Base-by-base conservation (phyloP, 2,113 vertebrate genomes). In the Chaenogobius annularis region DNA sequence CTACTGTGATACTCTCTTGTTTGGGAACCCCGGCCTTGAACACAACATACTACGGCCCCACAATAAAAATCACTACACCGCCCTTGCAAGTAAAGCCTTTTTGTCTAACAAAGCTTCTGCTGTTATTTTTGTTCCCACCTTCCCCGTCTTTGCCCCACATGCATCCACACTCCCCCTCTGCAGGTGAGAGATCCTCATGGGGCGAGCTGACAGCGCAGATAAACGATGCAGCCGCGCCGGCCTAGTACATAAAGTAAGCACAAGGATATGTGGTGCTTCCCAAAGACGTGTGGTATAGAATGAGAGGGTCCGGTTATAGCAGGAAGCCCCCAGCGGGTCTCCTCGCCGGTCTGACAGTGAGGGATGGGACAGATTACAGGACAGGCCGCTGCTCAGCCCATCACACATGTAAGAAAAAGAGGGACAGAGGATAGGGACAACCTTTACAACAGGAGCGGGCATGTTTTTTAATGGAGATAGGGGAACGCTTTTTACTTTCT, bases 281-380 rank as follows among this genome's bases (percentile, higher is more conserved):
- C 31, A 63, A 63, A 63, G n/a, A 58, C 63, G 43, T n/a, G 5
- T 0, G 44, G 70, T 19, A 63, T n/a, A 68, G 66, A 77, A 73
- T 52, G 31, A 40, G 35, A 63, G 61, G 61, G 66, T 69, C 79
- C 74, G 78, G 67, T 72, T 70, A 75, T 23, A 73, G 47, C 56
- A 66, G 68, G 74, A 40, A 63, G 31, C 35, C 35, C 61, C 35
- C 61, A 63, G 35, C 17, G n/a, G 55, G 75, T 22, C 69, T 79
- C 67, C 79, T 59, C 68, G 83, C 78, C 74, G 72, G 70, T 61
- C 64, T 85, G 88, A 87, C 85, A 20, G 73, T 91, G 89, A 91
- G 81, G 73, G 84, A 89, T 86, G 83, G 72, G 54, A 23, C 48
- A 76, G 75, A 89, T 91, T 87, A 85, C 69, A 75, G 80, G 78